Evolutionary conservation across 2,888 invertebrate species (phyloP).

Genomic region (Gonocerus acuteangulatus): DNA sequence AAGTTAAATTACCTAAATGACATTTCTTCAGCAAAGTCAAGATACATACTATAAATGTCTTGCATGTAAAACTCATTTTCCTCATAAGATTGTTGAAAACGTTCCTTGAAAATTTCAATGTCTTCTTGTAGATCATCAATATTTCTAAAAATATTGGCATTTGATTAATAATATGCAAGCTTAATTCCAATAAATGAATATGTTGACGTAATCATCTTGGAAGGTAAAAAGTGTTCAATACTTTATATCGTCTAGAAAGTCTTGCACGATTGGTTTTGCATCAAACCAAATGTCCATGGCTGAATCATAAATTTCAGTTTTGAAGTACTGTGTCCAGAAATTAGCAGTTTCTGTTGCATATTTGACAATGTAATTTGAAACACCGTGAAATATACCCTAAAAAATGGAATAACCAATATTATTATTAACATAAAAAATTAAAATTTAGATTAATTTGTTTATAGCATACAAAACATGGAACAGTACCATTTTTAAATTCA

Average conservation of each 20-base stretch:
- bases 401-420: background rate
- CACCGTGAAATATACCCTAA: constrained; percentile 26
- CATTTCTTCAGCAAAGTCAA: constrained; percentile 67
- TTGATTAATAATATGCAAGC: background rate
- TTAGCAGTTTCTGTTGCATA: constrained; percentile 43
- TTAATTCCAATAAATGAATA: background rate
- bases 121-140: constrained; percentile 58
- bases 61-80: constrained; percentile 77
- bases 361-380: constrained; percentile 33
- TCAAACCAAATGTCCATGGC: constrained; percentile 66
- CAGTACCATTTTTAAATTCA: background rate
- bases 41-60: constrained; percentile 62
- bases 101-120: constrained; percentile 58
- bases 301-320: constrained; percentile 61
- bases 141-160: constrained; percentile 38
- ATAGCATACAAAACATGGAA: too few relatives aligned
- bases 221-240: constrained; percentile 39
- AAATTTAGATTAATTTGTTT: too few relatives aligned
- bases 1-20: constrained; percentile 59
- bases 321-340: constrained; percentile 59
- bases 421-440: background rate
- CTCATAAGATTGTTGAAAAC: constrained; percentile 68
- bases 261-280: constrained; percentile 59
- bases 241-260: constrained; percentile 64
- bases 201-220: background rate